phyloP scores from a whole-genome alignment of 2,888 invertebrate species.

The Reticulitermes lucifugus region DNA sequence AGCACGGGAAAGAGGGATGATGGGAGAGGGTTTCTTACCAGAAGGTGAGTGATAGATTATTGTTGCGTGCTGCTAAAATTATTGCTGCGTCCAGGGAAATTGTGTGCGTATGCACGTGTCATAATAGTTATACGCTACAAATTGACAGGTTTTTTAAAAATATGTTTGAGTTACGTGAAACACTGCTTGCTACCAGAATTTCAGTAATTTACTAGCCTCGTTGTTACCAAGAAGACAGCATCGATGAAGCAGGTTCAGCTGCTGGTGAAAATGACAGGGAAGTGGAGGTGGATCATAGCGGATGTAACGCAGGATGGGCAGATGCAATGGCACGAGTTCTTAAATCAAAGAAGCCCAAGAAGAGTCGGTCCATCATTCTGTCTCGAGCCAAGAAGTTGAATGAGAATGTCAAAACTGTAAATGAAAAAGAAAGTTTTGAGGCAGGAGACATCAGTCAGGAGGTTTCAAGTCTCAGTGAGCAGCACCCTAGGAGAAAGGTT shows the following conservation, averaged over 20 bases:
- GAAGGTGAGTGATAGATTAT: too few species aligned
- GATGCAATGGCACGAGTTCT: constrained; percentile 85
- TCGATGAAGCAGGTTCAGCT: neutral
- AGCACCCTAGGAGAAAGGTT: neutral
- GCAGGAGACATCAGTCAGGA: constrained; percentile 69
- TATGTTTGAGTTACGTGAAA: too few species aligned
- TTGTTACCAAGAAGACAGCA: too few species aligned
- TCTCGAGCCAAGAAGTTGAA: constrained; percentile 83
- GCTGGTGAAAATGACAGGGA: neutral
- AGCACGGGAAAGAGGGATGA: too few species aligned
- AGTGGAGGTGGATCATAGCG: neutral
- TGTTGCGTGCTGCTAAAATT: too few species aligned
- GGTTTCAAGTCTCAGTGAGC: constrained; percentile 56
- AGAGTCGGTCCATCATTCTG: constrained; percentile 79
- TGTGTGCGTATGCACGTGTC: too few species aligned
- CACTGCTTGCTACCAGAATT: too few species aligned
- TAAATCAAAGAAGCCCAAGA: constrained; percentile 78
- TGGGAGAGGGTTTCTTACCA: too few species aligned
- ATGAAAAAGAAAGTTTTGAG: constrained; percentile 72
- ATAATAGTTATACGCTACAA: too few species aligned
- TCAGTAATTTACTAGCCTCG: too few species aligned
- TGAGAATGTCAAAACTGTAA: constrained; percentile 66
- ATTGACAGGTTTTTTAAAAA: too few species aligned
- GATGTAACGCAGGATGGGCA: constrained; percentile 80
- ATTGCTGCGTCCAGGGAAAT: too few species aligned